phyloP scores from a whole-genome alignment of 2,113 vertebrate species.

The Oryctolagus cuniculus region DNA sequence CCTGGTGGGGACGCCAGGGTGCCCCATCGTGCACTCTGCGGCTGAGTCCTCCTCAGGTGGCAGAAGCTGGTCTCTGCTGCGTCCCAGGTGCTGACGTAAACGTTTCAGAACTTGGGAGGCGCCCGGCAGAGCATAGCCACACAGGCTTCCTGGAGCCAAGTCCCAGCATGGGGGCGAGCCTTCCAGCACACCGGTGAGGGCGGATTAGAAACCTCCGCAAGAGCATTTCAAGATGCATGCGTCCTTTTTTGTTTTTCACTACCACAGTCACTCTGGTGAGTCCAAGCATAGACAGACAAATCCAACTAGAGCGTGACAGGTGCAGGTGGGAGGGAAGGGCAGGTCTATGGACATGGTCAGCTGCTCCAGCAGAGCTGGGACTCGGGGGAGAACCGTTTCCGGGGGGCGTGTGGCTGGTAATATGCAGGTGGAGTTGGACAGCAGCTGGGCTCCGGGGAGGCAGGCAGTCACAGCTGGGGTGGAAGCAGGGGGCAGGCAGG shows the following conservation, averaged over 20 bases:
- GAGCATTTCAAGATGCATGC: constrained; percentile 81
- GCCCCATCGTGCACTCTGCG: background rate
- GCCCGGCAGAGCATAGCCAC: background rate
- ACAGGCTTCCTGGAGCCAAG: background rate
- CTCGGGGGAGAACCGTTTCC: constrained; percentile 28
- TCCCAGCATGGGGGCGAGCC: background rate
- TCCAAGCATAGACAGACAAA: constrained; percentile 88
- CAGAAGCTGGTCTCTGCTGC: background rate
- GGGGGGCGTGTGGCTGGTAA: background rate
- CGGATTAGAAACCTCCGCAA: constrained; percentile 78
- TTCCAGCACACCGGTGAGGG: background rate
- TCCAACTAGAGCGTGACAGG: constrained; percentile 83
- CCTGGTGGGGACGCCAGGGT: background rate
- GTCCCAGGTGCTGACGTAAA: constrained; percentile 21
- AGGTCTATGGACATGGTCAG: constrained; percentile 84
- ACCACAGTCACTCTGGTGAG: constrained; percentile 85
- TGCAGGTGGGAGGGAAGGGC: constrained; percentile 74
- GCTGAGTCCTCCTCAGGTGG: background rate
- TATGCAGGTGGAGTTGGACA: background rate
- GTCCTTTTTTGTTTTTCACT: constrained; percentile 56
- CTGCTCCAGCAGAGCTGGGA: constrained; percentile 80
- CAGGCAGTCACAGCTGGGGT: constrained; percentile 44
- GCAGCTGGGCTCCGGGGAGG: background rate
- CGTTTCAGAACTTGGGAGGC: background rate
- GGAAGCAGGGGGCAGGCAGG: background rate